A percentile compares a stretch with the other conserved stretches of the same genome.
phyloP scores from a whole-genome alignment of 1,140 invertebrate genomes.

The Drosophila pseudoobscura region DNA sequence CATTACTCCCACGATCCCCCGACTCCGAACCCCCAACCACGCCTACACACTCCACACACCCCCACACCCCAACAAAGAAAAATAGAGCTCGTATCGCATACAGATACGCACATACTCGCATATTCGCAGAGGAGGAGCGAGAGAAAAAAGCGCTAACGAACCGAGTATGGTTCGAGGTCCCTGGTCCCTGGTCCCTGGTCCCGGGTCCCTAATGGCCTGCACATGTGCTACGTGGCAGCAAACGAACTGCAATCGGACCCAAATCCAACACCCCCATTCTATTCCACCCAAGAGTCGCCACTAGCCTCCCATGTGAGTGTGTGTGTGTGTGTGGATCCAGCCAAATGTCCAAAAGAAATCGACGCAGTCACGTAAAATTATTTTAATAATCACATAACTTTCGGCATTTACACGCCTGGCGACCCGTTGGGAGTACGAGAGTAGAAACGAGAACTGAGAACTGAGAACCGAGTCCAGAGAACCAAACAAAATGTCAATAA shows the following conservation, averaged over 20 bases:
- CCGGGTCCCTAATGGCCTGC: conserved; percentile 71
- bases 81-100: conserved; percentile 51
- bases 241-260: conserved; percentile 67
- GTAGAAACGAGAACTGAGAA: conserved; percentile 2
- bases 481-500: conserved; percentile 75
- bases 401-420: conserved; percentile 76
- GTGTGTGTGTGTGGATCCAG: no score
- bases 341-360: conserved; percentile 72
- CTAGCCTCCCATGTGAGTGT: neutral
- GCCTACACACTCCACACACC: conserved; percentile 1
- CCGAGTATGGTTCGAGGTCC: conserved; percentile 64
- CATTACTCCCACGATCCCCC: conserved; percentile 33
- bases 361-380: conserved; percentile 81
- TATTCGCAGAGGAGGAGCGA: conserved; percentile 3
- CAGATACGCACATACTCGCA: conserved; percentile 5
- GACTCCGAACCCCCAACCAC: conserved; percentile 7
- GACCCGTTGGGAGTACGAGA: conserved; percentile 50
- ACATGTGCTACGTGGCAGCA: conserved; percentile 77
- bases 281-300: conserved; percentile 2
- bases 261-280: conserved; percentile 8
- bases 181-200: conserved; percentile 47
- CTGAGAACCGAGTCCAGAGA: conserved; percentile 1
- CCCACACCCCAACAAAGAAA: conserved; percentile 18
- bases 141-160: conserved; percentile 74
- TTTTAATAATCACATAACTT: conserved; percentile 82